Evolutionary conservation across 1,140 invertebrate species (phyloP), one percentile per base, ranked within the genome.

Genomic region (Drosophila virilis): DNA sequence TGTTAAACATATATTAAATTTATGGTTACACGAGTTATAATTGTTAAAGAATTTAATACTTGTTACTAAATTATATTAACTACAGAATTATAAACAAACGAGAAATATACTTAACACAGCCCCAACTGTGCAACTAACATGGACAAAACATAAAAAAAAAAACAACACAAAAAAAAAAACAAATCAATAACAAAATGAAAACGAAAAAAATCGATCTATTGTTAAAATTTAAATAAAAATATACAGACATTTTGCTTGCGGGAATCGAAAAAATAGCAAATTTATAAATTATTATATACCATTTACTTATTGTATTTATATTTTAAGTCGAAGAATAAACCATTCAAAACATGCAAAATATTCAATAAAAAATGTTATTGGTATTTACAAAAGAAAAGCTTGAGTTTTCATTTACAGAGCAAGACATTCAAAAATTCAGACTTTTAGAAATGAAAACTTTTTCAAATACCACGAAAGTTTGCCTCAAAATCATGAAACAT

Each of bases 201-300:
- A 52, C 32, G 13, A 17, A 64, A 22, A 22, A 32, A 54, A 62
- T 33, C 13, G 17, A 46, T 46, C 48, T 66, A 72, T 66, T 72
- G 61, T 72, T 72, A 51, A 72, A 48, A 40, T 15, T 65, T 48
- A 55, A 55, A 52, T 57, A 71, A 22, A 17, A 28, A 46, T 35
- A 43, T 70, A 74, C 60, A 81, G n/a, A 70, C 0, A 65, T 84
- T 77, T 85, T 72, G 70, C 81, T 86, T 85, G 81, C 81, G 76
- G 81, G 82, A 72, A 72, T 58, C 74, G 57, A 86, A 78, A 78
- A 60, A 68, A 37, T 86, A 75, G 78, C 74, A 69, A 80, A 80
- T 85, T 85, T 85, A 85, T 73, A 85, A 79, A 84, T 77, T 84
- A 77, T 84, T 84, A 84, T 80, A 74, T 82, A 83, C 52, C 67